Evolutionary conservation across 35 echinoderm and acorn worm species (phyloP), one percentile per base, ranked within the genome.

Genomic region (Anneissia japonica): DNA sequence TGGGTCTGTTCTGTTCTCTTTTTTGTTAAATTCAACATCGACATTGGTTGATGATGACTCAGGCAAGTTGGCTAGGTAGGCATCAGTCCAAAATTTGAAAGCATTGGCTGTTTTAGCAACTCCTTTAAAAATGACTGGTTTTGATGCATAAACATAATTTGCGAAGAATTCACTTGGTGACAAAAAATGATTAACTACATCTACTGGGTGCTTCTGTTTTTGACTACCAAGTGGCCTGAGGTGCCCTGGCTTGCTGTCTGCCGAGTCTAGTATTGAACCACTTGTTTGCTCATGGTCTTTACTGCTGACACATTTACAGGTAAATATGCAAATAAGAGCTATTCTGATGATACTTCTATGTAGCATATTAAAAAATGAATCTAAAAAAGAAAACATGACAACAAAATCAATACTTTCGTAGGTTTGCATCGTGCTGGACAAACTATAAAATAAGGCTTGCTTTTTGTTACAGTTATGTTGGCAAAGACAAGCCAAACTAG

Each of bases 101-200:
- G 95, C 91, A 7, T 85, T 81, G 19, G 85, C 93, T 0, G 29
- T 23, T 77, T 86, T 93, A 31, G 91, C 95, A 32, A 81, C 95
- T 28, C 80, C 77, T 26, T 55, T 88, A 72, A 96, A 97, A 37
- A 97, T 39, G 38, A 97, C 95, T 32, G 95, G 95, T 6, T 93
- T 72, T 14, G 91, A 93, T 21, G 75, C 74, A 37, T 90, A 88
- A 0, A 92, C 88, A 73, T 91, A 89, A 35, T 91, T 84, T 35
- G 82, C 77, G 56, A 88, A 97, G 74, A 97, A 97, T 72, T 90
- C 91, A 19, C 84, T 76, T 0, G 95, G 91, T 28, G 84, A 84
- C 75, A 89, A 88, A 74, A 90, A 97, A 1, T 32, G 29, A 30
- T 97, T 81, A 33, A 97, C 33, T 21, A 36, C 75, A 74, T 40